Base-by-base conservation (phyloP, 2,113 vertebrate species). In the Myxocyprinus asiaticus region DNA sequence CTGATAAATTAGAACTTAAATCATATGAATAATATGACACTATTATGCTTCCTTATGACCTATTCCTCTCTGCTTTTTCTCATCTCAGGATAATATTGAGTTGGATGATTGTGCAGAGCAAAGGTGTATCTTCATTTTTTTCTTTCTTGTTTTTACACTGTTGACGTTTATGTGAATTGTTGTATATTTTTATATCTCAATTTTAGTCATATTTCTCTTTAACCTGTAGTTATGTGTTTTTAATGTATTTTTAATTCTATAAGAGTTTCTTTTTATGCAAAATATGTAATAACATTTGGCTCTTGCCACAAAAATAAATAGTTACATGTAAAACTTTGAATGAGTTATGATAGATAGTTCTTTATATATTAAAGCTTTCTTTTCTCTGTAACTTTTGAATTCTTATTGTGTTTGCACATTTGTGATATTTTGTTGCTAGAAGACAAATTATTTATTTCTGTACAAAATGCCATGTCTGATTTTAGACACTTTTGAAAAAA, bases 31-130 rank as follows among this genome's bases (percentile, higher is more conserved):
- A 33, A 33, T 33, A 33, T 33, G 22, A 33, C 22, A 33, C 22
- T 33, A 33, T 33, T 1, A 33, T 33, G 22, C 1, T 3, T 3
- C 3, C 22, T 33, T 33, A 33, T 33, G 22, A 71, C 68, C 4
- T 0, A 44, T 43, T 43, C 47, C 50, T 14, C 9, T 17, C 4
- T 15, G 67, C 5, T 56, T 33, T 55, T 67, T 15, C 65, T 77
- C 56, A 81, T 8, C 83, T 43, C 82, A 92, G 92, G 89, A 82
- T 91, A 87, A 92, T 59, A 14, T 9, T 2, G 15, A 51, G 11
- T 72, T 84, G 62, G 45, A 73, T n/a, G 50, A 79, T 66, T 53
- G 66, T 15, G 17, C 8, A 47, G 66, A 59, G 56, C 53, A 79
- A 78, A 75, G 44, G 50, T 75, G 59, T 69, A 42, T 78, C 48